Conservation (phyloP, 2,113 vertebrate genomes). For the Charadrius vociferus region DNA sequence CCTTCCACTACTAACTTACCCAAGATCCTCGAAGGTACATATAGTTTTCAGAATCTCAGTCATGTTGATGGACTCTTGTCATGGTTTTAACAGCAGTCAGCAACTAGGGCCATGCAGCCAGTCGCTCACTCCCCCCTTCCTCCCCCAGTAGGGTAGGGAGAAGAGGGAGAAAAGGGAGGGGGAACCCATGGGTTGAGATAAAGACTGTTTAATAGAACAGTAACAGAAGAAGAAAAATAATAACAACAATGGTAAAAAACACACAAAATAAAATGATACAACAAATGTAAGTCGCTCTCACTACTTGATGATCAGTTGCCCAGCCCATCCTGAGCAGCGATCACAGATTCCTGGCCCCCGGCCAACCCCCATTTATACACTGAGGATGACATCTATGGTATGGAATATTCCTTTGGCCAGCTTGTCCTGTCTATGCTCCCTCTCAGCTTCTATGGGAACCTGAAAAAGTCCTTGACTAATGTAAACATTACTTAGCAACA, state of each 20-base stretch:
- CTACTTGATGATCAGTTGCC: neutral
- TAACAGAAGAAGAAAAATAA: neutral
- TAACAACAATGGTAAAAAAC: neutral
- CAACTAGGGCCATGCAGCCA: neutral
- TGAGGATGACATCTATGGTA: neutral
- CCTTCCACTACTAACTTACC: neutral
- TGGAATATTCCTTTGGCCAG: neutral
- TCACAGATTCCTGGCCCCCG: neutral
- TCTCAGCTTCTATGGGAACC: neutral
- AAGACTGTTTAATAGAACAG: neutral
- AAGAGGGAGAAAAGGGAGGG: neutral
- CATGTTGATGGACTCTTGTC: neutral
- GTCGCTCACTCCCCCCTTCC: neutral
- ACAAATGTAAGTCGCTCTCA: neutral
- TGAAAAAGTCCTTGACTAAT: neutral
- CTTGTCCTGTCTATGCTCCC: neutral
- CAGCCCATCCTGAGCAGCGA: neutral
- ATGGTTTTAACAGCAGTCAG: neutral
- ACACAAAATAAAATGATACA: neutral
- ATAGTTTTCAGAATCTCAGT: neutral
- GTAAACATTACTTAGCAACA: neutral
- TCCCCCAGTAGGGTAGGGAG: too few species aligned
- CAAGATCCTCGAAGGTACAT: neutral
- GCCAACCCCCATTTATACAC: neutral
- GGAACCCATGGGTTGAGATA: neutral